These are phyloP conservation scores for Coboldia fuscipes DNA, from an alignment of 1,140 invertebrate species.

Conservation along the genomic window DNA sequence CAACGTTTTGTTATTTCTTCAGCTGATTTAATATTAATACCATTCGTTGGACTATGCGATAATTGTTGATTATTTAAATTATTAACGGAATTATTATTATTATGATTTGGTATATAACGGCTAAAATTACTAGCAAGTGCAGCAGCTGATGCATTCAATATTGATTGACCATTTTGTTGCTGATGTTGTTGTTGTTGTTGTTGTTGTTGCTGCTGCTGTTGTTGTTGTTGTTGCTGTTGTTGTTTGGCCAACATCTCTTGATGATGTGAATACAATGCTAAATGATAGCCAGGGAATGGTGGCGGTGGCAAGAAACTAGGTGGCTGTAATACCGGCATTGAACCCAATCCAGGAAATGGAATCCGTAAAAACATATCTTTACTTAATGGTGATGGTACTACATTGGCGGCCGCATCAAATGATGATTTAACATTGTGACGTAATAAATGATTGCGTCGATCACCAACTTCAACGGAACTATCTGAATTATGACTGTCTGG, in stretches of 20 bases:
- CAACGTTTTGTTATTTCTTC: constrained; percentile 41
- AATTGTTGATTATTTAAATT: constrained; percentile 1
- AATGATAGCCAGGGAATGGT: constrained; percentile 39
- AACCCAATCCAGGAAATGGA: constrained; percentile 29
- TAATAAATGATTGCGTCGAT: constrained; percentile 19
- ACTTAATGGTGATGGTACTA: constrained; percentile 24
- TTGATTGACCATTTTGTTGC: constrained; percentile 4
- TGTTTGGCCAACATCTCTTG: constrained; percentile 32
- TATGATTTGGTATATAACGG: constrained; percentile 24
- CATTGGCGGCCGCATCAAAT: constrained; percentile 9
- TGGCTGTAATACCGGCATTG: constrained; percentile 37
- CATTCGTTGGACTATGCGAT: background rate
- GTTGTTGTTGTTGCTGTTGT: constrained; percentile 16
- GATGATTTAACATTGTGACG: background rate
- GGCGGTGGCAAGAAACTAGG: constrained; percentile 39
- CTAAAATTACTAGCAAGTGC: constrained; percentile 34
- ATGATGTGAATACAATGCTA: constrained; percentile 32
- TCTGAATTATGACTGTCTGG: constrained; percentile 58
- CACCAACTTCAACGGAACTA: constrained; percentile 38
- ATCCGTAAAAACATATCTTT: constrained; percentile 31
- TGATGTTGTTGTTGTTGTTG: constrained; percentile 5
- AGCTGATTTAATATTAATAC: constrained; percentile 8
- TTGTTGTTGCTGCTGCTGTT: constrained; percentile 5
- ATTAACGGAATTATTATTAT: constrained; percentile 5
- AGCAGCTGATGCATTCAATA: too few relatives aligned